Conservation (phyloP, 1,140 invertebrate genomes). For the Neodiprion fabricii region DNA sequence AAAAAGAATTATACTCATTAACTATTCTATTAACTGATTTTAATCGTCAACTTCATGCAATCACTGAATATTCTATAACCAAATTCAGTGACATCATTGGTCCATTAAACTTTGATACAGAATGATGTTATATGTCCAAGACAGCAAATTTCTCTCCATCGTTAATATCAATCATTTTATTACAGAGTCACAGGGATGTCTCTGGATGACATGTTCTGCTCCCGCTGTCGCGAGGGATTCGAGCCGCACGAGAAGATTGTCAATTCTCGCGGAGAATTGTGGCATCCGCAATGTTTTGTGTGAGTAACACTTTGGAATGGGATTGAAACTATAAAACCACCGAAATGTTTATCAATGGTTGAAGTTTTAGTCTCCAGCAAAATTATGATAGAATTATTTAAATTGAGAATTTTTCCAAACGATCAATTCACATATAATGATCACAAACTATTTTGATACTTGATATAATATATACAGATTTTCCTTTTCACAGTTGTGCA, state of each 20-base stretch:
- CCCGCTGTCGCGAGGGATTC: conserved; percentile 93
- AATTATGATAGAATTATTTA: conserved; percentile 17
- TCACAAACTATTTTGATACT: too few relatives aligned
- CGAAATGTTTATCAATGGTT: too few relatives aligned
- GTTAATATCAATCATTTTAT: conserved; percentile 34
- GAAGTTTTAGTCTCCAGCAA: background rate
- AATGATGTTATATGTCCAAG: too few relatives aligned
- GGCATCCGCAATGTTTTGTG: conserved; percentile 99
- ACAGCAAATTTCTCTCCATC: too few relatives aligned
- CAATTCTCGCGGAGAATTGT: conserved; percentile 97
- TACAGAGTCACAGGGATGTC: conserved; percentile 80
- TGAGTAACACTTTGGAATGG: conserved; percentile 66
- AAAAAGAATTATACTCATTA: background rate
- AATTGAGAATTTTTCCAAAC: conserved; percentile 19
- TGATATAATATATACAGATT: conserved; percentile 18
- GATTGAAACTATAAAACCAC: too few relatives aligned
- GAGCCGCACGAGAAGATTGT: conserved; percentile 97
- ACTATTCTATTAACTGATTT: background rate
- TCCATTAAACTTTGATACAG: too few relatives aligned
- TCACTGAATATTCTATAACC: background rate
- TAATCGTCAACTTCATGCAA: background rate
- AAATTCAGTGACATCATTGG: too few relatives aligned
- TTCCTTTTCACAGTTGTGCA: conserved; percentile 79
- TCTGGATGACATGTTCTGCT: conserved; percentile 89
- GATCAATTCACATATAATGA: background rate